A percentile compares a stretch with the other conserved stretches of the same genome.
Evolutionary conservation across 2,888 invertebrate species (phyloP).

Genomic region (Xestia ashworthii): DNA sequence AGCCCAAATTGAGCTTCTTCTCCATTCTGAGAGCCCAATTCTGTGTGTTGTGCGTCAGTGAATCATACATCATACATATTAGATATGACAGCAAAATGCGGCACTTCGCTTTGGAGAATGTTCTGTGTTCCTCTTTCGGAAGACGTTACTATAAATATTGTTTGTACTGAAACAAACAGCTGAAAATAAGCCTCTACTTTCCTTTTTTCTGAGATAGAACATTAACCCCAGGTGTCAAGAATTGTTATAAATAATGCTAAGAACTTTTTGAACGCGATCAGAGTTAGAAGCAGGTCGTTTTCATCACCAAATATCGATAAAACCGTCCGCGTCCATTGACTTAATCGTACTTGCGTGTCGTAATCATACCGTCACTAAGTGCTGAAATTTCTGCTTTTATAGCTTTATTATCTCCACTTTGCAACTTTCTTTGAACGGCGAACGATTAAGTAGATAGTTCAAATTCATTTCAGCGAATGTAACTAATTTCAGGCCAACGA

Average conservation of each 20-base stretch:
- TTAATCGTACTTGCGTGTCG: constrained; percentile 66
- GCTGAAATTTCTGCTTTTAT: constrained; percentile 55
- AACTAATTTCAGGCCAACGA: constrained; percentile 17
- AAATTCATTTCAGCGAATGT: constrained; percentile 23
- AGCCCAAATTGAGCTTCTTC: constrained; percentile 34
- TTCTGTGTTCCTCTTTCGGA: constrained; percentile 6
- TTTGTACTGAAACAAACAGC: constrained; percentile 11
- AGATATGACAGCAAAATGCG: constrained; percentile 22
- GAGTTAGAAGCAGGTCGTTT: constrained; percentile 14
- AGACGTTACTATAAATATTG: constrained; percentile 8
- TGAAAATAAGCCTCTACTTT: not conserved
- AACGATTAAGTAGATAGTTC: constrained; percentile 5
- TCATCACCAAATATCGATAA: constrained; percentile 49
- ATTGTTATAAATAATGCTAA: constrained; percentile 29
- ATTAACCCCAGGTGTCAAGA: constrained; percentile 19
- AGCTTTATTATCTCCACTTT: constrained; percentile 63
- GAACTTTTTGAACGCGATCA: constrained; percentile 15
- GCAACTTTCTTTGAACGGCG: constrained; percentile 33
- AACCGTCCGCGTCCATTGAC: constrained; percentile 8
- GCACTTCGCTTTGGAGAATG: constrained; percentile 14
- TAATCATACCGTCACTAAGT: constrained; percentile 56
- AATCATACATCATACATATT: constrained; percentile 48
- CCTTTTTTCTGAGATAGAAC: not conserved
- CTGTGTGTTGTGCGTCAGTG: constrained; percentile 17
- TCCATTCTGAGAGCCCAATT: constrained; percentile 32